phyloP scores from a whole-genome alignment of 1,140 invertebrate species.

The Drosophila watanabei region DNA sequence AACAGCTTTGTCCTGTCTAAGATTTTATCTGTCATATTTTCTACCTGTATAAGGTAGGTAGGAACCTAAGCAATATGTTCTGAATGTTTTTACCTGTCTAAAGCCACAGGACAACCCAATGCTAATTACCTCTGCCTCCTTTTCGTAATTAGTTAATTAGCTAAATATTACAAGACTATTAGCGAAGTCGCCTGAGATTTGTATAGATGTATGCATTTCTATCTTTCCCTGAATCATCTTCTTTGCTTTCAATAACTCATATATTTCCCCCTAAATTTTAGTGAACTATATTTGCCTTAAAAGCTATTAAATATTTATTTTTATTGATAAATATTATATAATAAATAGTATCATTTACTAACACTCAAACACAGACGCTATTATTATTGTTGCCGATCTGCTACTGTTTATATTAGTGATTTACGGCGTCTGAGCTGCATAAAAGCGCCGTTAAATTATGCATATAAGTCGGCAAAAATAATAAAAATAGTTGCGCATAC shows the following conservation, averaged over 20 bases:
- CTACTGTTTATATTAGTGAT: background rate
- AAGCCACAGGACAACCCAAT: background rate
- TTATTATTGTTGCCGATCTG: no score
- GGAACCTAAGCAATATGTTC: background rate
- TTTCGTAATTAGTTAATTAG: constrained; percentile 4
- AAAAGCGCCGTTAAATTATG: constrained; percentile 30
- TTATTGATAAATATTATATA: no score
- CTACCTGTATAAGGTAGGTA: background rate
- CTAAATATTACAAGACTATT: background rate
- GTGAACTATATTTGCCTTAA: background rate
- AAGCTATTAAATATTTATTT: background rate
- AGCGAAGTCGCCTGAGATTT: background rate
- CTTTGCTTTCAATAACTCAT: background rate
- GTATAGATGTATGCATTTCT: background rate
- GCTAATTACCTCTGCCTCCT: background rate
- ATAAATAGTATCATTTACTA: background rate
- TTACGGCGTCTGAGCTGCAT: background rate
- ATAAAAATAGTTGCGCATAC: constrained; percentile 46
- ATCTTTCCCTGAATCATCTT: no score
- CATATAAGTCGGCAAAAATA: constrained; percentile 34
- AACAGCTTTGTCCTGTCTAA: no score
- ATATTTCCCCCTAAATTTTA: background rate
- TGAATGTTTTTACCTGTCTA: background rate
- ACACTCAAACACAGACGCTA: background rate
- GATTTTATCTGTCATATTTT: background rate